These are phyloP conservation scores for Drosophila arizonae DNA, from an alignment of 1,140 invertebrate species.

Conservation along the genomic window DNA sequence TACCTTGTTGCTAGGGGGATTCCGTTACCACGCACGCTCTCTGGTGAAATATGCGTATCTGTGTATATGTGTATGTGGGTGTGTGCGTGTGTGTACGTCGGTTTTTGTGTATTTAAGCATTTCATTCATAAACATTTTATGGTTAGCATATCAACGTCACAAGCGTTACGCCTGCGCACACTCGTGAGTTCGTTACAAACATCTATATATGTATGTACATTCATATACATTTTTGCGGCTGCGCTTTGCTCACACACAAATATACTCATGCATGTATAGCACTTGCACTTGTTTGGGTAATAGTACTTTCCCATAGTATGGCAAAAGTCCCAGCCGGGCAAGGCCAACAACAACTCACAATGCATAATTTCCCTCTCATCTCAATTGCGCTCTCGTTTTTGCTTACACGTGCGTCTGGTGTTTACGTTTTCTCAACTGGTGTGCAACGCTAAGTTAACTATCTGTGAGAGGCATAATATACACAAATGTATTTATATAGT, in stretches of 20 bases:
- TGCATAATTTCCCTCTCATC: slow-evolving; percentile 44
- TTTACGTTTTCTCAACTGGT: not conserved
- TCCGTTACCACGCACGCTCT: slow-evolving; percentile 42
- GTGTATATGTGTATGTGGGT: not conserved
- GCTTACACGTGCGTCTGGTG: not conserved
- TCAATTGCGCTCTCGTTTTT: slow-evolving; percentile 28
- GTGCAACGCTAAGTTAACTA: not conserved
- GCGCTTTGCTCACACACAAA: not conserved
- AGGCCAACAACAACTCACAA: slow-evolving; percentile 24
- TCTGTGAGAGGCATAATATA: too few relatives aligned
- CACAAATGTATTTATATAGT: too few relatives aligned
- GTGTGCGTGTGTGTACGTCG: not conserved
- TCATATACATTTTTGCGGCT: not conserved
- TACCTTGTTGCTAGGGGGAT: slow-evolving; percentile 65
- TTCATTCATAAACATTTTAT: slow-evolving; percentile 39
- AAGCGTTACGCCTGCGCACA: slow-evolving; percentile 16
- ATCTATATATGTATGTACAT: not conserved
- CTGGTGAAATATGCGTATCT: slow-evolving; percentile 19
- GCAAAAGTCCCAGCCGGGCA: not conserved
- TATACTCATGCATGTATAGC: not conserved
- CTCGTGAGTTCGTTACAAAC: too few relatives aligned
- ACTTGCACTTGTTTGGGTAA: not conserved
- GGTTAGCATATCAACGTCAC: slow-evolving; percentile 23
- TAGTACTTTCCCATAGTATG: slow-evolving; percentile 13
- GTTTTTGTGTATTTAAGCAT: slow-evolving; percentile 4